These are phyloP conservation scores for Rhea pennata DNA, from an alignment of 2,113 vertebrate genomes.

Conservation along the genomic window DNA sequence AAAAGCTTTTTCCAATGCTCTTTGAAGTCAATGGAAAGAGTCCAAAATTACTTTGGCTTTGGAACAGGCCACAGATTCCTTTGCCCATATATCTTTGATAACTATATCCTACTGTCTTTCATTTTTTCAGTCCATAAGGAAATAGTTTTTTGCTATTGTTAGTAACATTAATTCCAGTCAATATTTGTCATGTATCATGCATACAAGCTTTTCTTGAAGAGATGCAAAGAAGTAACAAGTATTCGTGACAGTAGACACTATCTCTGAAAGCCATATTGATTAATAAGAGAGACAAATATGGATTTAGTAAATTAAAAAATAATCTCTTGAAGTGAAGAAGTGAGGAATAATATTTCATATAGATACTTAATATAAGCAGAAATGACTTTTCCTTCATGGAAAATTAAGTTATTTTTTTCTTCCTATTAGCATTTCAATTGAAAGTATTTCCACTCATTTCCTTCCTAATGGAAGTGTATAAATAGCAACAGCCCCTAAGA, in stretches of 20 bases:
- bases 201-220: background rate
- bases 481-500: conserved; percentile 54
- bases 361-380: conserved; percentile 34
- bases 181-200: background rate
- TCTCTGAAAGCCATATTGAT: conserved; percentile 37
- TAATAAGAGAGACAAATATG: conserved; percentile 6
- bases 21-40: background rate
- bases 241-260: conserved; percentile 14
- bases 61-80: background rate
- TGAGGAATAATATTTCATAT: conserved; percentile 31
- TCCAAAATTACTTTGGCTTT: background rate
- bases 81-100: background rate
- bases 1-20: background rate
- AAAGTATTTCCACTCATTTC: conserved; percentile 55
- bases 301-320: conserved; percentile 36
- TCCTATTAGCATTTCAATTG: conserved; percentile 63
- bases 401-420: background rate
- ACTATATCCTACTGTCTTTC: background rate
- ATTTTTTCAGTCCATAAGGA: background rate
- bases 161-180: background rate
- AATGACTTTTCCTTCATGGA: conserved; percentile 60
- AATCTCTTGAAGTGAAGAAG: background rate
- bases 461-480: conserved; percentile 58
- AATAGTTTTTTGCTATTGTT: conserved; percentile 13
- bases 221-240: conserved; percentile 1